Conservation (phyloP, 1,140 invertebrate species). For the Bombus sylvicola region DNA sequence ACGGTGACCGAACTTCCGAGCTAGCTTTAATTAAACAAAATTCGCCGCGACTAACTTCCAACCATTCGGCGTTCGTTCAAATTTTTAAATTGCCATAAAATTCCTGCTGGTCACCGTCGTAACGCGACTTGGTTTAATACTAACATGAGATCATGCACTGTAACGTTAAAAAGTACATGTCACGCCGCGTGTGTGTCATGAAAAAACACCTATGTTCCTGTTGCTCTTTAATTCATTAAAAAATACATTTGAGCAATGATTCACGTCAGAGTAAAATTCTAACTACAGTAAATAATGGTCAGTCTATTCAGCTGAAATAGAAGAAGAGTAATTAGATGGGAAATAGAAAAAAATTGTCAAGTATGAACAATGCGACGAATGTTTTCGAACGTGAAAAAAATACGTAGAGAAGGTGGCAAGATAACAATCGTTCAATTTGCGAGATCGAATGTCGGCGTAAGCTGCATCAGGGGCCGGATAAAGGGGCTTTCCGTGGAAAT, state of each 20-base stretch:
- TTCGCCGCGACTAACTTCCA: background rate
- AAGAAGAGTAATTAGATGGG: background rate
- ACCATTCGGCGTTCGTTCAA: background rate
- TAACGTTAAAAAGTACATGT: background rate
- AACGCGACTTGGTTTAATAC: background rate
- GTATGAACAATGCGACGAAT: background rate
- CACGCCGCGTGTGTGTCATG: background rate
- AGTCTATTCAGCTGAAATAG: background rate
- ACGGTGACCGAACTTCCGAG: background rate
- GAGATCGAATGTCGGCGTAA: conserved; percentile 34
- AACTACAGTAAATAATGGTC: background rate
- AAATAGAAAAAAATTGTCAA: background rate
- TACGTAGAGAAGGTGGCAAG: background rate
- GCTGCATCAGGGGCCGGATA: background rate
- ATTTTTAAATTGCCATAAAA: conserved; percentile 17
- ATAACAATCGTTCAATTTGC: conserved; percentile 51
- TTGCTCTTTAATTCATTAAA: background rate
- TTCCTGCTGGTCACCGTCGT: background rate
- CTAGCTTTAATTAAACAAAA: conserved; percentile 37
- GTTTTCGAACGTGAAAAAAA: background rate
- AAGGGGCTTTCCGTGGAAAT: conserved; percentile 45
- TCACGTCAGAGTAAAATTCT: background rate
- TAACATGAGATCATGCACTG: no score
- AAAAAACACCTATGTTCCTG: background rate
- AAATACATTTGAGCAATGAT: background rate